Evolutionary conservation across 2,797 vertebrate species (phyloP), one percentile per base, ranked within the genome.

Genomic region (Sciurus vulgaris): DNA sequence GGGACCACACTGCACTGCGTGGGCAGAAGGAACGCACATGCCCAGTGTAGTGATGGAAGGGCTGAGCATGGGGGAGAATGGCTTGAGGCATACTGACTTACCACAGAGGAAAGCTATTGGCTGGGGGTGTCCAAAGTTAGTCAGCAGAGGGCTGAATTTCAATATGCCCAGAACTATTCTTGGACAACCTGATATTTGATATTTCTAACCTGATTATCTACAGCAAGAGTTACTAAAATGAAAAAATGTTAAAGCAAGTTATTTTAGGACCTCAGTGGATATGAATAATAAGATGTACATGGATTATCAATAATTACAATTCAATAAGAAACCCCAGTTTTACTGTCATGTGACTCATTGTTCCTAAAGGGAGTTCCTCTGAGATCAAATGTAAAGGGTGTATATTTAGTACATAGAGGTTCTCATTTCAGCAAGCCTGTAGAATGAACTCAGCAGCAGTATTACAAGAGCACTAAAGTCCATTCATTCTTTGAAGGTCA

Each of bases 321-420:
- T 88, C 47, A 72, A 0, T 89, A 81, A 87, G n/a, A 88, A 95
- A 83, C 77, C n/a, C 49, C 35, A 76, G 35, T 59, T 92, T 93
- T 67, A 78, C 49, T 76, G 33, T 51, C 38, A 51, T 2, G 3
- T 76, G 61, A 77, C 8, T 47, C 54, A 72, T n/a, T 33, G 9
- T 44, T 95, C 82, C 86, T 81, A 74, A 79, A 41, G 5, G 54
- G 24, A 91, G 78, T 41, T 22, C 26, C 65, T 86, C 26, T 76
- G 70, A 38, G 38, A 70, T 74, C 28, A 74, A 65, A 12, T 56
- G 51, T n/a, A 89, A 89, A 26, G 35, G 33, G 1, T 61, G 6
- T 11, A 11, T 18, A 20, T 33, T 82, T 88, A 56, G 30, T 22
- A 81, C 33, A 77, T 24, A 67, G 44, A 86, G 47, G 30, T 72